Conservation (phyloP, 2,888 invertebrate species). For the Drosophila pseudotakahashii region DNA sequence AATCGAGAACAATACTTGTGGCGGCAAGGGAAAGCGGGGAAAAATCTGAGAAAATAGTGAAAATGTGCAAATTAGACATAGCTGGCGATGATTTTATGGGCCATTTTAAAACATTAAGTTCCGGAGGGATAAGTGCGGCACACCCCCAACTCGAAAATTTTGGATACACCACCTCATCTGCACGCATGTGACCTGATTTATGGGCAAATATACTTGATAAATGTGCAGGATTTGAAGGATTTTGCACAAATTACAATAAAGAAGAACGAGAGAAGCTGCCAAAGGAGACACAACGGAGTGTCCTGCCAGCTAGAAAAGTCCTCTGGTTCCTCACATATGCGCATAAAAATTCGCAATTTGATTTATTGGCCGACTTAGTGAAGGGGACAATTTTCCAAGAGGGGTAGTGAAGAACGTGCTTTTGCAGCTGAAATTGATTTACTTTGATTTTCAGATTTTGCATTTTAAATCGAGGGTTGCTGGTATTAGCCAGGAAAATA, state of each 20-base stretch:
- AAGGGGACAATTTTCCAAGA: constrained; percentile 11
- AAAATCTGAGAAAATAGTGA: constrained; percentile 65
- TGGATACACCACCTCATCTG: constrained; percentile 33
- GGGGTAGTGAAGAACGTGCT: constrained; percentile 72
- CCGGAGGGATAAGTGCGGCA: constrained; percentile 43
- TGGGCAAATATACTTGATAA: constrained; percentile 68
- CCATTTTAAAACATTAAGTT: constrained; percentile 56
- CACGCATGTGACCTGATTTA: constrained; percentile 64
- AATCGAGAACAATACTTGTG: constrained; percentile 43
- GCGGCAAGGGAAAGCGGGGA: constrained; percentile 4
- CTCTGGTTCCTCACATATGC: constrained; percentile 63
- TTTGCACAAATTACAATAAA: constrained; percentile 73
- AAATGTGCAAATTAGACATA: constrained; percentile 77
- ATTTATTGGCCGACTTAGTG: constrained; percentile 77
- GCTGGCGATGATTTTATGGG: constrained; percentile 62
- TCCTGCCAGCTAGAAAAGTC: constrained; percentile 17
- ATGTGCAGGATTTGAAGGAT: constrained; percentile 72
- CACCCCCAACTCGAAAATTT: not conserved
- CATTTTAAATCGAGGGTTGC: constrained; percentile 76
- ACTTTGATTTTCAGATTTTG: constrained; percentile 83
- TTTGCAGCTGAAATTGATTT: constrained; percentile 80
- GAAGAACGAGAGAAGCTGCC: not conserved
- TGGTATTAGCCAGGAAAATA: constrained; percentile 42
- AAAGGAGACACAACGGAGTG: constrained; percentile 18
- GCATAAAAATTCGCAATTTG: constrained; percentile 74